Evolutionary conservation across 92 coral and sea anemone genomes (phyloP), one percentile per base, ranked within the genome.

Genomic region (Montipora capitata): DNA sequence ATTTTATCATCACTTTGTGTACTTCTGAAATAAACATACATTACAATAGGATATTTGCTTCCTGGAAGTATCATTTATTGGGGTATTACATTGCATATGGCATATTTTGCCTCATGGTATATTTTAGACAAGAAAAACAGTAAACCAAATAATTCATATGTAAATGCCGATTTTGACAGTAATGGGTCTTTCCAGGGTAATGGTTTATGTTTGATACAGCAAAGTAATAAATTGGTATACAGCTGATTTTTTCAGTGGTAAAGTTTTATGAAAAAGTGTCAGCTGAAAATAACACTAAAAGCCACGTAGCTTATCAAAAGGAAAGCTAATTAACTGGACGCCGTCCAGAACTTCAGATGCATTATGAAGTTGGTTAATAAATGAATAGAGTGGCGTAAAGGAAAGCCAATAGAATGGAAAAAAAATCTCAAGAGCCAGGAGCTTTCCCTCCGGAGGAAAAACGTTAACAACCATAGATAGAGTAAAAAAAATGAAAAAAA

Each of bases 311-410:
- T 51, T 49, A 81, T 48, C 49, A 15, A 17, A 0, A 52, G 58
- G 38, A 3, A 18, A 68, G 67, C 11, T 68, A 68, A 81, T 81
- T 81, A 80, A 81, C 85, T 81, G 77, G 77, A 81, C 68, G 67
- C 68, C 14, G 39, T 48, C 85, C 68, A 81, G 69, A 79, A 44
- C 68, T 59, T 51, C 51, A 68, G 27, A 17, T 35, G 65, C 74
- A 80, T 51, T 52, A 80, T 35, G 48, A n/a, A 65, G n/a, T 15
- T 27, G 49, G 40, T 4, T 65, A 16, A 16, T 8, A 65, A 35
- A 65, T 44, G 51, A 48, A 43, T 6, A n/a, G 3, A 3, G 8
- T 45, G 59, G 18, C 8, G 48, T 72, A 15, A 15, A 14, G 54
- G 44, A 16, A 51, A 35, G 51, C 14, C 0, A 52, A 41, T 38